Conservation (phyloP, 2,888 invertebrate species). For the Polymixis lichenea region DNA sequence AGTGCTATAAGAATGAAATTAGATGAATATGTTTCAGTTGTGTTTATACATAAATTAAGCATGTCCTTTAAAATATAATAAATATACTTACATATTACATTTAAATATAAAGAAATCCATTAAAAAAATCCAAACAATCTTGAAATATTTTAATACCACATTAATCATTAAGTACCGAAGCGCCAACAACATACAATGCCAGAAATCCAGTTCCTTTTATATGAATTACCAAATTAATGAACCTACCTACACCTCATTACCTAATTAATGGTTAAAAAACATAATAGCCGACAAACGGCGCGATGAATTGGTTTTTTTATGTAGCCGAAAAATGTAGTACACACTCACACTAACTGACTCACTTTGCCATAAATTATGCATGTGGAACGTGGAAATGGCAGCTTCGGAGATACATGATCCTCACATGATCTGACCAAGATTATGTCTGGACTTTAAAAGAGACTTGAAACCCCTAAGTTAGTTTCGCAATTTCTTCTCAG, state of each 20-base stretch:
- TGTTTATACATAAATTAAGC: neutral
- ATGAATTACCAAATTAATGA: neutral
- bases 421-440: too few species aligned
- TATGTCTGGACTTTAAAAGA: too few species aligned
- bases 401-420: too few species aligned
- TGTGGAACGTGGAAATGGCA: neutral
- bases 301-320: neutral
- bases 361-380: too few species aligned
- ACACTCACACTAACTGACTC: neutral
- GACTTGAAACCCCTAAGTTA: too few species aligned
- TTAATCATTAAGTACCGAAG: neutral
- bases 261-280: too few species aligned
- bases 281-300: neutral
- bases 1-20: neutral
- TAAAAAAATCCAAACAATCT: neutral
- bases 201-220: neutral
- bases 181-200: neutral
- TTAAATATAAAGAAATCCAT: neutral
- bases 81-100: conserved; percentile 8
- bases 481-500: too few species aligned
- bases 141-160: neutral
- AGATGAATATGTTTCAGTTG: neutral
- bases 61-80: neutral
- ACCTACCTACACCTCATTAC: too few species aligned
- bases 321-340: neutral